phyloP scores from a whole-genome alignment of 2,797 vertebrate genomes.

The Gadopsis bispinosus region DNA sequence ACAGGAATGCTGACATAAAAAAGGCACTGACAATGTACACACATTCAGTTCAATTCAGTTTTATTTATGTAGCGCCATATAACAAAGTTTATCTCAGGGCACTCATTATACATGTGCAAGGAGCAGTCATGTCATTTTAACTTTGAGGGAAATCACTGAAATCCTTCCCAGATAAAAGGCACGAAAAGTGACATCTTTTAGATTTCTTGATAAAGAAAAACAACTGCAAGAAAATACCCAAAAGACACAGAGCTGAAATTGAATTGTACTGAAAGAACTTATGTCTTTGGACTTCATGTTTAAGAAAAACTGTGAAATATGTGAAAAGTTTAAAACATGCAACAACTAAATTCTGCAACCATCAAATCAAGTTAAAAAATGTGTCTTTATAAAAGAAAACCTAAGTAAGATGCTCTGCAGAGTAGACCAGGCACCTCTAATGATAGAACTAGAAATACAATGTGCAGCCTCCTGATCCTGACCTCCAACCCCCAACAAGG shows the following conservation, averaged over 20 bases:
- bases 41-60: neutral
- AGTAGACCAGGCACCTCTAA: neutral
- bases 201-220: neutral
- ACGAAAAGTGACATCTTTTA: neutral
- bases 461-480: no score
- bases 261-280: neutral
- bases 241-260: neutral
- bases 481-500: no score
- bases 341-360: neutral
- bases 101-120: neutral
- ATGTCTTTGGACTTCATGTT: neutral
- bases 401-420: neutral
- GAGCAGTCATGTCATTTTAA: neutral
- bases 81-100: no score
- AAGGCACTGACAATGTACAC: neutral
- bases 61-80: no score
- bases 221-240: neutral
- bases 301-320: neutral
- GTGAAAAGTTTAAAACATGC: neutral
- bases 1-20: constrained; percentile 1
- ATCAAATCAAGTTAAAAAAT: neutral
- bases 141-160: neutral
- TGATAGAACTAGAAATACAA: neutral
- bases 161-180: neutral
- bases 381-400: neutral